These are phyloP conservation scores for Uromys caudimaculatus DNA, from an alignment of 2,797 vertebrate genomes.

Conservation along the genomic window DNA sequence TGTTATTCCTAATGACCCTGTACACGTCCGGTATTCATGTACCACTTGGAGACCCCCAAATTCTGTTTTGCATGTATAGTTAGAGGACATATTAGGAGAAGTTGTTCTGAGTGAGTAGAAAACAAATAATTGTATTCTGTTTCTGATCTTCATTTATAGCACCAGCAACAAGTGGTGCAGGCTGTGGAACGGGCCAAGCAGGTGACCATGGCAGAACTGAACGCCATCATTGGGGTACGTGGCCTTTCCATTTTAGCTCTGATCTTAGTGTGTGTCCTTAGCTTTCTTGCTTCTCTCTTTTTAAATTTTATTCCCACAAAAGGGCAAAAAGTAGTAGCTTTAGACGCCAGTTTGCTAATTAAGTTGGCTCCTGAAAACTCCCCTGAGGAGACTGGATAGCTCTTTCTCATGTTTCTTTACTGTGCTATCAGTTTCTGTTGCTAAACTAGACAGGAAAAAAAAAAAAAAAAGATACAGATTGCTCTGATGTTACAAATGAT, in stretches of 20 bases:
- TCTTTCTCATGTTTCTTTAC: constrained; percentile 50
- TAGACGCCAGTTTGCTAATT: constrained; percentile 6
- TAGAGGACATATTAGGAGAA: constrained; percentile 80
- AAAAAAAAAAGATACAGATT: neutral
- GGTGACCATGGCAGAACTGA: constrained; percentile 99
- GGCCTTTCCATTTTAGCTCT: constrained; percentile 89
- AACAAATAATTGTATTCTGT: constrained; percentile 89
- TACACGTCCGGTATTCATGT: neutral
- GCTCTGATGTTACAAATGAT: neutral
- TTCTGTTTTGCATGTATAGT: constrained; percentile 79
- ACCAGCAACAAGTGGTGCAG: constrained; percentile 99
- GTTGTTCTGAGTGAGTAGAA: constrained; percentile 84
- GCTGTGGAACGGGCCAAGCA: constrained; percentile 99
- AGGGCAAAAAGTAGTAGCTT: constrained; percentile 68
- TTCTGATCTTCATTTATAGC: constrained; percentile 92
- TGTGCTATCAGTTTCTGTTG: constrained; percentile 58
- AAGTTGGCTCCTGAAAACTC: constrained; percentile 59
- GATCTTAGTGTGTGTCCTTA: constrained; percentile 81
- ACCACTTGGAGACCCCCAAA: constrained; percentile 28
- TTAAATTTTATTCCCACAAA: constrained; percentile 54
- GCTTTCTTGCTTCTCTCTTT: constrained; percentile 75
- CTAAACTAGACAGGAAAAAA: neutral
- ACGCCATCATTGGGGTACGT: constrained; percentile 99
- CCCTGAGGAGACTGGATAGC: neutral
- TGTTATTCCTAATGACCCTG: neutral